Base-by-base conservation (phyloP, 2,113 vertebrate species). In the Dendrocopos noguchii region DNA sequence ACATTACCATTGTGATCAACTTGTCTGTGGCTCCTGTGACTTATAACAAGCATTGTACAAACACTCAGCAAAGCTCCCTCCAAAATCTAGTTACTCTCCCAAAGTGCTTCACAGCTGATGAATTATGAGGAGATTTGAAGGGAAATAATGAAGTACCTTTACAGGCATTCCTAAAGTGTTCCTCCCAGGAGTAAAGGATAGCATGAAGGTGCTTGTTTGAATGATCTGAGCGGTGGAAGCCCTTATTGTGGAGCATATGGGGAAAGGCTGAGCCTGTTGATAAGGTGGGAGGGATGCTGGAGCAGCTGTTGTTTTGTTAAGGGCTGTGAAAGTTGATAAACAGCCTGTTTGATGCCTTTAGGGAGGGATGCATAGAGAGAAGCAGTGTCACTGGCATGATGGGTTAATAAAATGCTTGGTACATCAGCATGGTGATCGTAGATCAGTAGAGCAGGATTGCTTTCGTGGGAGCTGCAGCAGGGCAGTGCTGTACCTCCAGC, bases 1-100 rank as follows among this genome's bases (percentile, higher is more conserved):
- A 78, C 67, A 88, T 70, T 72, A 61, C 47, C 31, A 25, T 93
- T 94, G 67, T 82, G 73, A 87, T 70, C 75, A 87, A 66, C 61
- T 64, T 76, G n/a, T 42, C 22, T 85, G 5, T 33, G 52, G 29
- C 42, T 74, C 85, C 60, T 60, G 7, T 34, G 52, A 56, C 56
- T 83, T 74, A 71, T 0, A 85, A 56, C 20, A 47, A 33, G 12
- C 39, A 4, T 14, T 77, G 42, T 47, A 64, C 28, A 53, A 82
- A 70, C 33, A 64, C 6, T 33, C 36, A 25, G 16, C 15, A 29
- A 34, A 68, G 7, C 4, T 5, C 4, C 7, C 16, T 83, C 68
- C 5, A 90, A 87, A 89, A 71, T 42, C 56, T 17, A 31, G 57
- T 70, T 87, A 31, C 25, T 67, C 14, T 71, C 87, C 47, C 60